Base-by-base conservation (phyloP, 2,113 vertebrate genomes). In the Pedionomus torquatus region DNA sequence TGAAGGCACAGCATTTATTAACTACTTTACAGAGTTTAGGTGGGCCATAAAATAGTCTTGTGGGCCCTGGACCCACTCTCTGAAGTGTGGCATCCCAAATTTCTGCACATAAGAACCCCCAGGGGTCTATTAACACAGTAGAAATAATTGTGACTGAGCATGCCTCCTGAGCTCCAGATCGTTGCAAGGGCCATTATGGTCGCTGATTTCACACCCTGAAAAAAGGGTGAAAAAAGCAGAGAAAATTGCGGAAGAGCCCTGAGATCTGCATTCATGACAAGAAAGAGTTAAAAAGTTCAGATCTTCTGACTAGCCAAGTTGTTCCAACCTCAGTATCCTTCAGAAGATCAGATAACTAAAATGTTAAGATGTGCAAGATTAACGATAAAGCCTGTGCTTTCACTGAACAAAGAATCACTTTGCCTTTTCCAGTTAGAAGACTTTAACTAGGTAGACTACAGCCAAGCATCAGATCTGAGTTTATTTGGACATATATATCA, bases 291-390 rank as follows among this genome's bases (percentile, higher is more conserved):
- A 52, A 49, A 92, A 87, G 46, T 66, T 37, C 33, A 37, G 55
- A 66, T 8, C 7, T 79, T 71, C 43, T 72, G 33, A 51, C n/a
- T 11, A 30, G 21, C 13, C 13, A 52, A 21, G 6, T 28, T 54
- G 30, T 33, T 41, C 25, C 18, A 63, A 12, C 4, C 23, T 25
- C 46, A 54, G 1, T 21, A 9, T 3, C 2, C 1, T 51, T 82
- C 44, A 9, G 3, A 66, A 66, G 16, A 13, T 0, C 1, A 2
- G 4, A 33, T 65, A 48, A 64, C 18, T 37, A 48, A 82, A 66
- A 65, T 8, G 3, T 55, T 49, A 31, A n/a, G 1, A 54, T 30
- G 5, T 61, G 1, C 21, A 63, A 25, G 23, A 72, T 49, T 57
- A 52, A 41, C 2, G n/a, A 31, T 6, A 61, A 74, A 46, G 1